Evolutionary conservation across 2,888 invertebrate species (phyloP), one percentile per base, ranked within the genome.

Genomic region (Lepeophtheirus nordmannii): DNA sequence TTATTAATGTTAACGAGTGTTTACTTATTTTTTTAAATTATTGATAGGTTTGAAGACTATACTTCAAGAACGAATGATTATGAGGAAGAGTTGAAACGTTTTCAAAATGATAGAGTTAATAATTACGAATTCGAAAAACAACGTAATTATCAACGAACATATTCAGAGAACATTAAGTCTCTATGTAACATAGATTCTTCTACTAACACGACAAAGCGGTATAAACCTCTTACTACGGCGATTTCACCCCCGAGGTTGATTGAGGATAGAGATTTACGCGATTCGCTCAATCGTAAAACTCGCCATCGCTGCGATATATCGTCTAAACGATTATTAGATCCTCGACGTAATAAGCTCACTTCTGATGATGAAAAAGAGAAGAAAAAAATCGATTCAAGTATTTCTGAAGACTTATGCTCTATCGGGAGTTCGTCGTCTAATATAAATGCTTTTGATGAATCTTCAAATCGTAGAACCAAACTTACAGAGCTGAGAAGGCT

Each of bases 391-490:
- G 65, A 65, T 58, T 30, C 14, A 12, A 58, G 65, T 10, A 20
- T 65, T 37, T 53, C n/a, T 40, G 53, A 68, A 67, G 59, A 62
- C 30, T 22, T 64, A 58, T 58, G 56, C 60, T 58, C 67, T 23
- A 65, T 37, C 17, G 65, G 58, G 11, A 58, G 58, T 37, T 22
- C 56, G 3, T 40, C 37, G n/a, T 30, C 37, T 12, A 38, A 38
- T 14, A 12, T 41, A 5, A 46, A 61, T 62, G 20, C 46, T 23
- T 1, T 39, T 22, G n/a, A 38, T 39, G 14, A 23, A n/a, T 14
- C 37, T 40, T 37, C 38, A 62, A 20, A 62, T 9, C 22, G 53
- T 30, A 17, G 64, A 22, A 12, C 53, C 10, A 30, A n/a, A 57
- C 12, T 37, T 14, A 11, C 39, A 14, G 39, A 38, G 11, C 37